phyloP scores from a whole-genome alignment of 64 coral and sea anemone genomes.

The Montipora capricornis region DNA sequence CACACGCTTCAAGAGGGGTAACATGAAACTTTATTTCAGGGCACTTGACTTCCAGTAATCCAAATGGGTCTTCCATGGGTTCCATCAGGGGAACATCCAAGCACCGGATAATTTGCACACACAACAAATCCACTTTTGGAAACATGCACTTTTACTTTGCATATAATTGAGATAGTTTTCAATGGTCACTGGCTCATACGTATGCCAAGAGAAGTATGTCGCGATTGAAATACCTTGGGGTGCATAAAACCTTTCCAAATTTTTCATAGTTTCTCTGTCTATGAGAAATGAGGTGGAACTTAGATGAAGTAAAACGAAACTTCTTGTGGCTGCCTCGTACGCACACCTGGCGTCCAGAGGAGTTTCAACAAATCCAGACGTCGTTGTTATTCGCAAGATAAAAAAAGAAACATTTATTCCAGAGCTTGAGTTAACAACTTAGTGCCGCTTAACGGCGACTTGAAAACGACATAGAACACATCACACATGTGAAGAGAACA shows the following conservation, averaged over 20 bases:
- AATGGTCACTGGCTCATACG: slow-evolving; percentile 35
- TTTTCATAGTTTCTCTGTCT: slow-evolving; percentile 39
- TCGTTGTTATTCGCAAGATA: no score
- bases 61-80: background rate
- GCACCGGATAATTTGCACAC: background rate
- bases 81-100: slow-evolving; percentile 1
- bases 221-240: slow-evolving; percentile 30
- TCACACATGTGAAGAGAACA: no score
- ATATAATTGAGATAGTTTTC: slow-evolving; percentile 33
- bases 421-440: no score
- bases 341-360: no score
- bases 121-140: background rate
- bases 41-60: no score
- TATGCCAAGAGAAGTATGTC: slow-evolving; percentile 45
- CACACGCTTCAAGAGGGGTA: no score
- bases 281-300: slow-evolving; percentile 32
- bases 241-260: background rate
- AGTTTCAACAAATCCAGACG: no score
- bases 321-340: background rate
- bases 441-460: no score
- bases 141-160: slow-evolving; percentile 26
- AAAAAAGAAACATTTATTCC: no score
- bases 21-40: no score
- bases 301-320: slow-evolving; percentile 39
- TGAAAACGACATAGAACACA: no score